A percentile compares a stretch with the other conserved stretches of the same genome.
phyloP scores from a whole-genome alignment of 2,888 invertebrate genomes.

The Ormyrus thymus region DNA sequence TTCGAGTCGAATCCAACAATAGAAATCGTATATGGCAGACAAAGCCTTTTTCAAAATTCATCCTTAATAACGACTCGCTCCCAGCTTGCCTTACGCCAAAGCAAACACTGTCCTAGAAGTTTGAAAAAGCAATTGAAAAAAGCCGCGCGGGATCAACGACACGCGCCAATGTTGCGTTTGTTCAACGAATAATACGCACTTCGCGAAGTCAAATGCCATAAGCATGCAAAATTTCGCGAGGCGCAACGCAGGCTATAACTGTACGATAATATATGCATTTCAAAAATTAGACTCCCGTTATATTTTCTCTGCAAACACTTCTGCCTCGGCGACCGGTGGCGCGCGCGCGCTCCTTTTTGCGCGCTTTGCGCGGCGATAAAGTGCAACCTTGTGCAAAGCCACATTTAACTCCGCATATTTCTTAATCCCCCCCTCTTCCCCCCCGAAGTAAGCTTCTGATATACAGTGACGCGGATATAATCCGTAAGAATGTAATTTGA shows the following conservation, averaged over 20 bases:
- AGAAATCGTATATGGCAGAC: too few species aligned
- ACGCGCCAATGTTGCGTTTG: background rate
- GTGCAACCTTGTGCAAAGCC: slow-evolving; percentile 15
- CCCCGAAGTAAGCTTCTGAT: slow-evolving; percentile 22
- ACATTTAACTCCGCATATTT: slow-evolving; percentile 40
- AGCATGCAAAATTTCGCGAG: slow-evolving; percentile 34
- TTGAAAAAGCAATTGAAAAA: background rate
- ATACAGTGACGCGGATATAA: slow-evolving; percentile 13
- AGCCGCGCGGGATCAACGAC: background rate
- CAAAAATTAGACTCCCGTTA: slow-evolving; percentile 50
- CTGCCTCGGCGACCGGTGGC: background rate
- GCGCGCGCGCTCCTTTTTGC: too few species aligned
- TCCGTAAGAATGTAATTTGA: slow-evolving; percentile 17
- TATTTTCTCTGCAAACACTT: slow-evolving; percentile 53
- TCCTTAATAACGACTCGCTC: background rate
- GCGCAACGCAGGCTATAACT: slow-evolving; percentile 32
- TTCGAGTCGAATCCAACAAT: too few species aligned
- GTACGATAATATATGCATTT: slow-evolving; percentile 41
- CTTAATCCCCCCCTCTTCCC: slow-evolving; percentile 35
- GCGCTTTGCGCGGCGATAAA: too few species aligned
- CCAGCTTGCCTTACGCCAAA: too few species aligned
- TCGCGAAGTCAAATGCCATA: slow-evolving; percentile 2
- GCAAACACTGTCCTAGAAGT: too few species aligned
- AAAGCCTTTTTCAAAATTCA: background rate
- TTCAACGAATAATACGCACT: slow-evolving; percentile 27